phyloP scores from a whole-genome alignment of 1,140 invertebrate genomes.

The Araneus ventricosus region DNA sequence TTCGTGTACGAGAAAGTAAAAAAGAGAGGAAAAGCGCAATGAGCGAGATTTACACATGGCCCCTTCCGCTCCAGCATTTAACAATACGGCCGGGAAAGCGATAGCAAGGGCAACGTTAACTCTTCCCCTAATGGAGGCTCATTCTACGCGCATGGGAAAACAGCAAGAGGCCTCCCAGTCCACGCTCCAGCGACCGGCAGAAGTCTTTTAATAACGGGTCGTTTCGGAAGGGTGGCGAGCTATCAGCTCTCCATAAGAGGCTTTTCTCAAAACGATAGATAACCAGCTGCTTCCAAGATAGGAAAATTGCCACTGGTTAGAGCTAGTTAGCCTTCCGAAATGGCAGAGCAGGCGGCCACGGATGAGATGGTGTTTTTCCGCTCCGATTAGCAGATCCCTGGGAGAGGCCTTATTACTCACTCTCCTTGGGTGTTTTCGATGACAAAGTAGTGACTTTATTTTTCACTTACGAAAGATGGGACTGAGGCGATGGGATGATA shows the following conservation, averaged over 20 bases:
- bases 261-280: no score
- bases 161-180: neutral
- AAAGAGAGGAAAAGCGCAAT: no score
- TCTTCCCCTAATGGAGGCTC: neutral
- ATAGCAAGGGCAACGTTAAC: neutral
- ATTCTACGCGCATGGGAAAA: neutral
- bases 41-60: no score
- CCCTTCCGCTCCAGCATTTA: no score
- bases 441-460: neutral
- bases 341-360: neutral
- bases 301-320: neutral
- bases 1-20: no score
- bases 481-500: neutral
- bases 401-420: neutral
- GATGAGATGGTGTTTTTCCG: neutral
- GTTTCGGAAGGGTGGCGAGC: neutral
- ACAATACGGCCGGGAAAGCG: neutral
- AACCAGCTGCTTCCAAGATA: neutral
- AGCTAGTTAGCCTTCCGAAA: neutral
- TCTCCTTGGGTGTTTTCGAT: neutral
- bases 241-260: neutral
- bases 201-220: neutral
- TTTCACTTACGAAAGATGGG: neutral
- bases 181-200: neutral
- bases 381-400: neutral